Percentiles rank a stretch among this genome's conserved stretches.
These are phyloP conservation scores for Percina caprodes DNA, from an alignment of 2,113 vertebrate species.

Conservation along the genomic window DNA sequence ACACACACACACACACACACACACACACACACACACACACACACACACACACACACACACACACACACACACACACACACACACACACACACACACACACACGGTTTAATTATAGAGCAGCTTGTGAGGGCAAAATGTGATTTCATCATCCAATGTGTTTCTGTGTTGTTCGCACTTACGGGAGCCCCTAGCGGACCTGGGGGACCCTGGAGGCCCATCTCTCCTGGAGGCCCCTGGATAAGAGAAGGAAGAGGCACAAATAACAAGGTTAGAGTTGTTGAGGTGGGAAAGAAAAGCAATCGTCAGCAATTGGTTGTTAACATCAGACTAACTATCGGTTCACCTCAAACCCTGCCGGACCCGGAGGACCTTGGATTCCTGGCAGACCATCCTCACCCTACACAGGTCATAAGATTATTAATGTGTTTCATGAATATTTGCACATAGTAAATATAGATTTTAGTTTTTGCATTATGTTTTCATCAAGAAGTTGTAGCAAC, in stretches of 20 bases:
- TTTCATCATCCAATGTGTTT: constrained; percentile 26
- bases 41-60: neutral
- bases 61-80: neutral
- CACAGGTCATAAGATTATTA: neutral
- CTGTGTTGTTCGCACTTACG: constrained; percentile 75
- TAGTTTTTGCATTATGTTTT: neutral
- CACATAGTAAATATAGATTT: neutral
- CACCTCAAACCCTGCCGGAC: constrained; percentile 84
- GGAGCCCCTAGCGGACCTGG: constrained; percentile 76
- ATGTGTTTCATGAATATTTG: constrained; percentile 6
- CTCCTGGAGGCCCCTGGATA: constrained; percentile 83
- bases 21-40: neutral
- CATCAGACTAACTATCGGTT: neutral
- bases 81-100: neutral
- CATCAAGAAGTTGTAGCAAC: neutral
- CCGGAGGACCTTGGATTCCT: constrained; percentile 81
- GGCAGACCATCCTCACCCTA: constrained; percentile 85
- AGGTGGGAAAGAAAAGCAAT: neutral
- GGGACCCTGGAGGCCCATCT: constrained; percentile 80
- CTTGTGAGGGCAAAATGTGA: neutral
- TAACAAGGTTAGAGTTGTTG: neutral
- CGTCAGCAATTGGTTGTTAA: neutral
- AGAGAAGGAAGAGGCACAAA: neutral
- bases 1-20: neutral
- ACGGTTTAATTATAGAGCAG: neutral